Evolutionary conservation across 2,888 invertebrate species (phyloP), one percentile per base, ranked within the genome.

Genomic region (Masnerella sp.): DNA sequence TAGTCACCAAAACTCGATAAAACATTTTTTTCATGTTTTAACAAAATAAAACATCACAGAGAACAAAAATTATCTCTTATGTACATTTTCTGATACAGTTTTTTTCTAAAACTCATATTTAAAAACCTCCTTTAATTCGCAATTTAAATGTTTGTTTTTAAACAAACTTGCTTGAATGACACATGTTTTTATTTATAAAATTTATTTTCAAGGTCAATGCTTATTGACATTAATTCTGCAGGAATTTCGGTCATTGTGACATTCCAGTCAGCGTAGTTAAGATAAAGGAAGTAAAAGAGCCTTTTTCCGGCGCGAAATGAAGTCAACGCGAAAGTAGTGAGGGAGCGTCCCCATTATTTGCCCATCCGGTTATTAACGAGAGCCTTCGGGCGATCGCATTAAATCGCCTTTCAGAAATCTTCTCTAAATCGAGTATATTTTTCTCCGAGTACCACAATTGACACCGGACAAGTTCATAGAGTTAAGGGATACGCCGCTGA

Each of bases 351-450:
- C 70, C 77, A 80, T 79, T 78, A 78, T 79, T 79, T 76, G 59
- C 76, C 75, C 75, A 71, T 77, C 72, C 76, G 72, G 74, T 78
- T 79, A 79, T 80, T 80, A 80, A 80, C 75, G 77, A 78, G 78
- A 71, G 75, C 77, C 74, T 74, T 77, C 75, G 74, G 77, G 79
- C 74, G 62, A 77, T 79, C 73, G 72, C 69, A 69, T 75, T 75
- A 73, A 78, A 69, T 70, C 74, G 61, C 51, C 69, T 74, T 77
- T 65, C 68, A 73, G 72, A 77, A 77, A 76, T 54, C 68, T 70
- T 43, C 67, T 67, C 67, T 76, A 76, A 74, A 76, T 76, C 71
- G 67, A 64, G 59, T 22, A 56, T 49, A 70, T 73, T 56, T 65
- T 74, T 59, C 68, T 70, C 51, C 64, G 25, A 49, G 59, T 64